A percentile compares a stretch with the other conserved stretches of the same genome.
Conservation (phyloP, 2,888 invertebrate species). For the Trichopria drosophilae region DNA sequence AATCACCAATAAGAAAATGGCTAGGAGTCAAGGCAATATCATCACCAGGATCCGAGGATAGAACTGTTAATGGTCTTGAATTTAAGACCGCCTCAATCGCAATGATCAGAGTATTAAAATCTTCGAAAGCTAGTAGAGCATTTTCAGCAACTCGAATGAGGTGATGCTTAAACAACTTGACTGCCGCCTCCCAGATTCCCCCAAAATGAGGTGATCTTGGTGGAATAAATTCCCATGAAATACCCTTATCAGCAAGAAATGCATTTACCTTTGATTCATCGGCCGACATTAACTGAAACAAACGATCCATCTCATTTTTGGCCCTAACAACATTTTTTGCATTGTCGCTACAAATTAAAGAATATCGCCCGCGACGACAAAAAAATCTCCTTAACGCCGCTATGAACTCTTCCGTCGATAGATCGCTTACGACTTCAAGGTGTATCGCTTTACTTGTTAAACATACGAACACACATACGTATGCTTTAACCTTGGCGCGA, state of each 20-base stretch:
- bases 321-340: background rate
- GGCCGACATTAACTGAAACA: no score
- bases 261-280: background rate
- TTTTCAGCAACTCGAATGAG: slow-evolving; percentile 31
- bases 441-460: slow-evolving; percentile 42
- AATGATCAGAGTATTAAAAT: slow-evolving; percentile 29
- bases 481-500: slow-evolving; percentile 31
- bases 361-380: slow-evolving; percentile 14
- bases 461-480: slow-evolving; percentile 39
- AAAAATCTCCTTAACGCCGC: slow-evolving; percentile 36
- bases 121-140: slow-evolving; percentile 35
- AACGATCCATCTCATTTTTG: no score
- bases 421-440: slow-evolving; percentile 37
- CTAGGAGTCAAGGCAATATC: slow-evolving; percentile 23
- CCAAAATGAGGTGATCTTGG: slow-evolving; percentile 39
- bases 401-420: slow-evolving; percentile 35
- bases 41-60: slow-evolving; percentile 30
- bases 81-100: slow-evolving; percentile 33
- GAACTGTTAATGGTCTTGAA: slow-evolving; percentile 28
- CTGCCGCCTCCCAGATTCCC: slow-evolving; percentile 40
- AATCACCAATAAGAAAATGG: slow-evolving; percentile 31
- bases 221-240: slow-evolving; percentile 40
- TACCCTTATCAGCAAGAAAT: slow-evolving; percentile 12
- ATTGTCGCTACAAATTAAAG: background rate
- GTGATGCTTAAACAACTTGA: slow-evolving; percentile 42